phyloP scores from a whole-genome alignment of 2,888 invertebrate genomes.

The Amorpha juglandis region DNA sequence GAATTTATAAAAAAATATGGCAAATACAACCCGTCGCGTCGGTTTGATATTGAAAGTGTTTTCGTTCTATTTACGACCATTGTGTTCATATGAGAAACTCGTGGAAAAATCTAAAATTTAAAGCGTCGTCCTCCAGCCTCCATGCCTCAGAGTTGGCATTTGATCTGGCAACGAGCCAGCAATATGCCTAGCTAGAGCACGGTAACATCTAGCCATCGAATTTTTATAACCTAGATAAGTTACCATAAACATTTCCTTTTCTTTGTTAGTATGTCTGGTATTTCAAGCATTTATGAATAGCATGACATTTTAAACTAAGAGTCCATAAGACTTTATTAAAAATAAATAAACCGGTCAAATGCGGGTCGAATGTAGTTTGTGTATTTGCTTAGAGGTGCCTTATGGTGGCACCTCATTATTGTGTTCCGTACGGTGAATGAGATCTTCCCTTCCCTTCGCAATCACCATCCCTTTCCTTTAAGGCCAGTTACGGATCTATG shows the following conservation, averaged over 20 bases:
- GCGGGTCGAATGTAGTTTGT: not conserved
- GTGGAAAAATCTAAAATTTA: conserved; percentile 66
- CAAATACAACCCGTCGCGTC: not conserved
- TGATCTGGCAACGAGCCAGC: conserved; percentile 71
- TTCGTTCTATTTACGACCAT: conserved; percentile 1
- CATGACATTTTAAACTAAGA: not conserved
- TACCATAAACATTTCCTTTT: conserved; percentile 34
- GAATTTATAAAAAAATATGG: not conserved
- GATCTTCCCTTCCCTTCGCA: too few species aligned
- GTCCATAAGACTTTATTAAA: not conserved
- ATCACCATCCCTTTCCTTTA: too few species aligned
- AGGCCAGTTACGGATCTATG: too few species aligned
- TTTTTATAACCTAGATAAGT: conserved; percentile 70
- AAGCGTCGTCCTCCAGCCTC: conserved; percentile 57
- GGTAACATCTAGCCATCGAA: conserved; percentile 61
- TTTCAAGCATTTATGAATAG: conserved; percentile 4
- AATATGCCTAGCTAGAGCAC: conserved; percentile 67
- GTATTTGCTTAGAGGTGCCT: too few species aligned
- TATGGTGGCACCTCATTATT: too few species aligned
- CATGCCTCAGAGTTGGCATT: conserved; percentile 60
- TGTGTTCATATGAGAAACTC: conserved; percentile 30
- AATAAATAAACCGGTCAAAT: not conserved
- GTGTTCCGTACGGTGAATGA: too few species aligned
- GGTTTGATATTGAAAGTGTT: not conserved
- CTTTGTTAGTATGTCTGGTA: conserved; percentile 5